phyloP scores from a whole-genome alignment of 2,888 invertebrate species.

The Tryphoninae sp. region DNA sequence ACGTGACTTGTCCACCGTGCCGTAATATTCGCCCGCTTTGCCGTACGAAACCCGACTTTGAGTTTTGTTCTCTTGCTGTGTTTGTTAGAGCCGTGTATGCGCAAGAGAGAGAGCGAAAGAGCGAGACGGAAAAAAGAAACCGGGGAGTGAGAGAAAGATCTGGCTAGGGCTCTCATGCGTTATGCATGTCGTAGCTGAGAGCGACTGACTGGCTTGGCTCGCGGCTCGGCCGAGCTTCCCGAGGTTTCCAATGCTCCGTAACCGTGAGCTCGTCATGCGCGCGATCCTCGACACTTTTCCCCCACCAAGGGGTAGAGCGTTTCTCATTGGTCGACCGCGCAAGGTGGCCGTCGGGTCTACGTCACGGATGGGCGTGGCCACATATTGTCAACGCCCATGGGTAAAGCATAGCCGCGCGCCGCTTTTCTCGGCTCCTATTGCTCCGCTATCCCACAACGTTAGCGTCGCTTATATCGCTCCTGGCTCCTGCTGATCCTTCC shows the following conservation, averaged over 20 bases:
- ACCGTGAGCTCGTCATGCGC: conserved; percentile 76
- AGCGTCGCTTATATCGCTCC: conserved; percentile 42
- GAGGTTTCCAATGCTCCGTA: conserved; percentile 62
- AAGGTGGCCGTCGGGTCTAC: conserved; percentile 80
- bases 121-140: conserved; percentile 54
- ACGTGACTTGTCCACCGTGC: conserved; percentile 27
- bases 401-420: conserved; percentile 57
- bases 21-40: conserved; percentile 18
- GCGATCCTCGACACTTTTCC: conserved; percentile 71
- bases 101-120: conserved; percentile 45
- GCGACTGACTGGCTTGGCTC: conserved; percentile 82
- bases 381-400: conserved; percentile 70
- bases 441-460: conserved; percentile 8
- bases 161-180: conserved; percentile 84
- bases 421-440: conserved; percentile 46
- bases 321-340: conserved; percentile 74
- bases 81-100: conserved; percentile 54
- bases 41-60: conserved; percentile 18
- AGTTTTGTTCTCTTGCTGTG: conserved; percentile 61
- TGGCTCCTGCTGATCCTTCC: conserved; percentile 26
- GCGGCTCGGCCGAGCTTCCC: conserved; percentile 79
- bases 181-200: conserved; percentile 84
- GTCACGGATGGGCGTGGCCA: conserved; percentile 77
- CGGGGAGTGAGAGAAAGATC: conserved; percentile 70
- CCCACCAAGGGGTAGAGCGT: conserved; percentile 80